These are phyloP conservation scores for Chrysochloris asiatica DNA, from an alignment of 2,113 vertebrate species.

Conservation along the genomic window DNA sequence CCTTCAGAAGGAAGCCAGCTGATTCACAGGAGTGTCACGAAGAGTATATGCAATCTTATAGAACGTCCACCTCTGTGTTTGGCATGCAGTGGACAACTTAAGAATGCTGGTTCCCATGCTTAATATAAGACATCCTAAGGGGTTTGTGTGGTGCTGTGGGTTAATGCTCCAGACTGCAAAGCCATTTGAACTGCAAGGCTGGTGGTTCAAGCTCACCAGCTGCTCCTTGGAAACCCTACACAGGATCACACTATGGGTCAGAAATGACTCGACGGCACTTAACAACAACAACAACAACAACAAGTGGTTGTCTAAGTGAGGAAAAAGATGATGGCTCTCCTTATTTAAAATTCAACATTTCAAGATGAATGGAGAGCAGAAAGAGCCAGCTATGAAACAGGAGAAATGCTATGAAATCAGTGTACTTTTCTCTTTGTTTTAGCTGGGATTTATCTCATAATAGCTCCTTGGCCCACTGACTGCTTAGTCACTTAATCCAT, in stretches of 20 bases:
- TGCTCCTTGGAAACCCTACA: no score
- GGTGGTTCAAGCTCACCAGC: no score
- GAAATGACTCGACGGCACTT: no score
- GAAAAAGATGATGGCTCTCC: neutral
- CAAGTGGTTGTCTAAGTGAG: neutral
- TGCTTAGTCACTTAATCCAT: constrained; percentile 51
- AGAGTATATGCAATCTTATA: neutral
- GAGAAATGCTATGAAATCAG: neutral
- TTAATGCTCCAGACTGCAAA: no score
- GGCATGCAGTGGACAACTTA: neutral
- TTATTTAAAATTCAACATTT: constrained; percentile 20
- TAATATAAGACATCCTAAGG: no score
- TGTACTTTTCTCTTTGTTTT: neutral
- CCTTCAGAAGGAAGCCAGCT: neutral
- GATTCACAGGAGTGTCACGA: neutral
- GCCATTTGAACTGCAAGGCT: no score
- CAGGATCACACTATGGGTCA: no score
- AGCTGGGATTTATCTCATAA: constrained; percentile 19
- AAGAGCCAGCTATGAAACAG: neutral
- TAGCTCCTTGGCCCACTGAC: constrained; percentile 43
- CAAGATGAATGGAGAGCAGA: neutral
- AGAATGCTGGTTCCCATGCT: neutral
- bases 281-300: no score
- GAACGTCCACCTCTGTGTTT: neutral
- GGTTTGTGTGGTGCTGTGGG: no score